Base-by-base conservation (phyloP, 2,888 invertebrate species). In the Agelastica alni region DNA sequence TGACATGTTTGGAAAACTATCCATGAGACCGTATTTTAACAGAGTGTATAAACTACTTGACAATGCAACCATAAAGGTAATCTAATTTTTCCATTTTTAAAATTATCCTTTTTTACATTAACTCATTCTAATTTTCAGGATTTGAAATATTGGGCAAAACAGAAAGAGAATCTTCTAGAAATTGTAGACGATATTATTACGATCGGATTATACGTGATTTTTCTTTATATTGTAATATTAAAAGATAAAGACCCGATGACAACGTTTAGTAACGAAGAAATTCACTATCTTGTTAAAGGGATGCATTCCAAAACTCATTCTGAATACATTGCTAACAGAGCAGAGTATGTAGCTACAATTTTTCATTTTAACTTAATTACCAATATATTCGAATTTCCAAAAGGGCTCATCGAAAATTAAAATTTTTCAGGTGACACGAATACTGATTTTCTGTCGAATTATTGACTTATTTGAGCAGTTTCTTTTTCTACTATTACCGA, bases 171-270 rank as follows among this genome's bases (percentile, higher is more conserved):
- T 28, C 34, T 61, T 1, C 13, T 58, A 16, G 61, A 62, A 30
- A 57, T 66, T 12, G 17, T 70, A 2, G 62, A 66, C 51, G 69
- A 70, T 42, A 30, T 71, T 16, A 14, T 65, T 2, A 69, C 70
- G 68, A 67, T 69, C 34, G 46, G 60, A 1, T 36, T 67, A 2
- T 71, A 70, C 39, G 66, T 67, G 2, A 4, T 62, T 2, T 56
- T 71, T 5, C 51, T 71, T 31, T 71, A 70, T 46, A 34, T 66
- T 16, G 60, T 70, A 3, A 58, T 71, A 31, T 42, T 63, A 30
- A 31, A 57, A 18, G 65, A 66, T 28, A 66, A 57, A 37, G 66
- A 70, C 30, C 30, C 54, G 9, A 52, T 62, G 30, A 54, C 57
- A 2, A 54, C 56, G 4, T 14, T 56, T 4, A 69, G 62, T 43